Percentiles rank a stretch among this genome's conserved stretches.
Evolutionary conservation across 2,113 vertebrate species (phyloP).

Genomic region (Tautogolabrus adspersus): DNA sequence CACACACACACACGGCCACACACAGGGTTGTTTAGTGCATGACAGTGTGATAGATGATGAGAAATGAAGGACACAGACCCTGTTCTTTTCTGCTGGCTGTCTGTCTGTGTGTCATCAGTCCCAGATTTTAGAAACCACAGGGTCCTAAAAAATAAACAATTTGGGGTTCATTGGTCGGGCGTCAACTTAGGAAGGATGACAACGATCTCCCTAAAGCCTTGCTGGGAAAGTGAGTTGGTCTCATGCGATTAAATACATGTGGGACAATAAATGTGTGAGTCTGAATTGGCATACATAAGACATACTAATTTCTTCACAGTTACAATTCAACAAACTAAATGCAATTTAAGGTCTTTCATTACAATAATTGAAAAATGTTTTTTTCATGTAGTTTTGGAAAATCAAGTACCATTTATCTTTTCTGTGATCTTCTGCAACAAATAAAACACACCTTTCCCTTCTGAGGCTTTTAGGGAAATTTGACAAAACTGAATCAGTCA

Average conservation of each 20-base stretch:
- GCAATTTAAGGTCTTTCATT: not conserved
- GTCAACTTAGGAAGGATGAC: constrained; percentile 64
- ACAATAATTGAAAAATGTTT: not conserved
- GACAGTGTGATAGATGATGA: constrained; percentile 83
- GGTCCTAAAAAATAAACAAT: constrained; percentile 88
- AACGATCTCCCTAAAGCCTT: constrained; percentile 70
- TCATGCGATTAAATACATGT: constrained; percentile 19
- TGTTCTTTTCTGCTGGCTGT: constrained; percentile 81
- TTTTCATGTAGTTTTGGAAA: no score
- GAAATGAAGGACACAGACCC: constrained; percentile 85
- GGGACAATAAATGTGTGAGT: not conserved
- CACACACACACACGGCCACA: constrained; percentile 51
- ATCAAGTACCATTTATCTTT: not conserved
- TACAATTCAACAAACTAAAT: not conserved
- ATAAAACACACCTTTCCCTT: constrained; percentile 59
- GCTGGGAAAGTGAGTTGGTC: constrained; percentile 69
- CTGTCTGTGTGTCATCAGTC: constrained; percentile 87
- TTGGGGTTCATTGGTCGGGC: constrained; percentile 80
- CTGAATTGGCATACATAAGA: not conserved
- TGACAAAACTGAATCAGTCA: constrained; percentile 64
- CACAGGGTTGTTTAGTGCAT: constrained; percentile 83
- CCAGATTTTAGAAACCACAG: constrained; percentile 90
- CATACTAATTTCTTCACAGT: not conserved
- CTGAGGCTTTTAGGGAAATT: constrained; percentile 69
- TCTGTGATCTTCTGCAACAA: constrained; percentile 15